Evolutionary conservation across 2,113 vertebrate species (phyloP).

Genomic region (Pimephales promelas): DNA sequence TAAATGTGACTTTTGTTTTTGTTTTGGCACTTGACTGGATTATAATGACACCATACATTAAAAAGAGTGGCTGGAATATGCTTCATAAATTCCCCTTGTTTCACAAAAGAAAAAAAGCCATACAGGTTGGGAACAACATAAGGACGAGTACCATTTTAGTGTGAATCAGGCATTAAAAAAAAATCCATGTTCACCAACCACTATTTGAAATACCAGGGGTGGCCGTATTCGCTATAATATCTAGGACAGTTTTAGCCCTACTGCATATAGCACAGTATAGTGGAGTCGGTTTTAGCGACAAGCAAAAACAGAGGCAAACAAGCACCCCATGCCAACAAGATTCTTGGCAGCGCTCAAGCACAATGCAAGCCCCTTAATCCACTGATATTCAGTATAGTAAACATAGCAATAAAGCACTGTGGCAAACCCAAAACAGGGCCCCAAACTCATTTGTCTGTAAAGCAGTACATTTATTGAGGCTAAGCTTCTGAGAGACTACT

Average conservation of each 20-base stretch:
- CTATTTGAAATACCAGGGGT: not conserved
- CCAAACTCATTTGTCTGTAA: conserved; percentile 50
- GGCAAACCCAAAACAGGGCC: conserved; percentile 41
- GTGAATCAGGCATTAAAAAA: not conserved
- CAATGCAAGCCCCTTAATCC: conserved; percentile 46
- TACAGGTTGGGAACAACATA: not conserved
- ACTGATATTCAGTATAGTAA: conserved; percentile 49
- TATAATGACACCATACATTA: too few species aligned
- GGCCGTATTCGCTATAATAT: not conserved
- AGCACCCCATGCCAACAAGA: conserved; percentile 42
- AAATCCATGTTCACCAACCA: not conserved
- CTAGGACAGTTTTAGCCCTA: not conserved
- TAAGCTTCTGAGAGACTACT: conserved; percentile 45
- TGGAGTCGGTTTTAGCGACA: not conserved
- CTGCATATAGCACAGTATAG: not conserved
- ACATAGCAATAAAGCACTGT: conserved; percentile 53
- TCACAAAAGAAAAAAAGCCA: not conserved
- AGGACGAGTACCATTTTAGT: not conserved
- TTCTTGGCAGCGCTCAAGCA: conserved; percentile 37
- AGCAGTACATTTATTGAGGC: conserved; percentile 48
- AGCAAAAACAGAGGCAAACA: conserved; percentile 47
- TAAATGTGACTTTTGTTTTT: not conserved
- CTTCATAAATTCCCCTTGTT: not conserved
- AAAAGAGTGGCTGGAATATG: too few species aligned
- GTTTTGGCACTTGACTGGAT: too few species aligned